A percentile compares a stretch with the other conserved stretches of the same genome.
Conservation (phyloP, 1,140 invertebrate genomes). For the Aphaenogaster ashmeadi region DNA sequence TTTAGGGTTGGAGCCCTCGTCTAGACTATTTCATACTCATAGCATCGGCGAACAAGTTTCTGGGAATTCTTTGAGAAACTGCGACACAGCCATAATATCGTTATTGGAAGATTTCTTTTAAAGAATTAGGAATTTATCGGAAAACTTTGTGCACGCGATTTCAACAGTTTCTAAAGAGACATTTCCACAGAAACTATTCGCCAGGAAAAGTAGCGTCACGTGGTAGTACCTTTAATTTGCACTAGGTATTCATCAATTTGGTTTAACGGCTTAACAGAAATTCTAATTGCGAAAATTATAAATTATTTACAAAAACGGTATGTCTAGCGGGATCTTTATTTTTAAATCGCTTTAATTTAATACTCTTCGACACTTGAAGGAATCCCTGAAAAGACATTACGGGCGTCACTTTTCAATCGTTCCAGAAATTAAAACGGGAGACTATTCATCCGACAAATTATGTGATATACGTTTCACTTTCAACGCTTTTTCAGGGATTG, state of each 20-base stretch:
- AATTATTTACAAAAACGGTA: slow-evolving; percentile 6
- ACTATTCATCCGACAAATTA: background rate
- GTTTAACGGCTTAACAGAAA: background rate
- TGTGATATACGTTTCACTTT: background rate
- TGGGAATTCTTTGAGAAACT: slow-evolving; percentile 21
- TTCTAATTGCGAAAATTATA: background rate
- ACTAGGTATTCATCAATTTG: background rate
- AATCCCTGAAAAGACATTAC: slow-evolving; percentile 2
- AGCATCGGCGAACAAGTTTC: slow-evolving; percentile 33
- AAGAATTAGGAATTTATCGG: slow-evolving; percentile 1
- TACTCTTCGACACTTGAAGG: background rate
- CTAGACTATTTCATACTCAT: slow-evolving; percentile 50
- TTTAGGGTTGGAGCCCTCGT: slow-evolving; percentile 28
- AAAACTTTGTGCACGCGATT: background rate
- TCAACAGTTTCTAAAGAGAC: slow-evolving; percentile 29
- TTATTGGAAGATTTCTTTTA: slow-evolving; percentile 6
- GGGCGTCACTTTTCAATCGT: background rate
- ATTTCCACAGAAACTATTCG: slow-evolving; percentile 28
- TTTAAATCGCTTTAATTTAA: slow-evolving; percentile 21
- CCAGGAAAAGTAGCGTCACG: slow-evolving; percentile 52
- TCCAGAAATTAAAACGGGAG: background rate
- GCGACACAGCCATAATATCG: background rate
- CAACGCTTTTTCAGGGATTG: slow-evolving; percentile 32
- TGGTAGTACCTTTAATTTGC: slow-evolving; percentile 44
- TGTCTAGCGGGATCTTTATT: background rate